Evolutionary conservation across 2,888 invertebrate genomes (phyloP).

Genomic region (Melanargia galathea): DNA sequence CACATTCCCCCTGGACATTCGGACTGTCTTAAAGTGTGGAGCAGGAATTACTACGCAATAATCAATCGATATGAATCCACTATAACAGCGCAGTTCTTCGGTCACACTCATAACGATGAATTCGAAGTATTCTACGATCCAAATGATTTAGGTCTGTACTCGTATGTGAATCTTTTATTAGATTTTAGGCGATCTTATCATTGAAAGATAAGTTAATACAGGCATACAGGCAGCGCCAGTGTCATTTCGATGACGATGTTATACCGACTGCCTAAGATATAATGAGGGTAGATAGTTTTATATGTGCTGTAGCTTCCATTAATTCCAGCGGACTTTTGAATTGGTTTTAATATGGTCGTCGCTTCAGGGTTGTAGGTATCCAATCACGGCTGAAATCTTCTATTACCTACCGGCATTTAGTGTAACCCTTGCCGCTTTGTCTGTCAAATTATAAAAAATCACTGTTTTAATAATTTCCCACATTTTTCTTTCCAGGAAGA

Average conservation of each 20-base stretch:
- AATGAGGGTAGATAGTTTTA: no score
- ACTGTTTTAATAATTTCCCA: not conserved
- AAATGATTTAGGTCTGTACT: constrained; percentile 84
- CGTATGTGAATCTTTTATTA: constrained; percentile 4
- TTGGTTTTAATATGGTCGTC: no score
- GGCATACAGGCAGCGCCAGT: no score
- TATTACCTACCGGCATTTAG: no score
- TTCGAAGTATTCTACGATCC: constrained; percentile 96
- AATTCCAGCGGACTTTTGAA: no score
- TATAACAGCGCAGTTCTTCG: constrained; percentile 96
- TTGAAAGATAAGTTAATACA: not conserved
- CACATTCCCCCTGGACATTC: constrained; percentile 98
- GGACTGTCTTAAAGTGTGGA: constrained; percentile 97
- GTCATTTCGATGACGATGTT: not conserved
- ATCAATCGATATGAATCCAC: constrained; percentile 94
- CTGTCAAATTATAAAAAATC: not conserved
- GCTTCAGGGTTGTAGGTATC: no score
- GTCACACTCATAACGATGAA: constrained; percentile 97
- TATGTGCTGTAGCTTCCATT: no score
- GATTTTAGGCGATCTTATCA: not conserved
- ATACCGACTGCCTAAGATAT: no score
- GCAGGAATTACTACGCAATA: constrained; percentile 95
- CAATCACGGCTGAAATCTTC: no score
- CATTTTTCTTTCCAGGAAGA: constrained; percentile 78
- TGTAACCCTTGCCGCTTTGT: no score